Conservation (phyloP, 2,797 vertebrate genomes). For the Ceyx erithaca region DNA sequence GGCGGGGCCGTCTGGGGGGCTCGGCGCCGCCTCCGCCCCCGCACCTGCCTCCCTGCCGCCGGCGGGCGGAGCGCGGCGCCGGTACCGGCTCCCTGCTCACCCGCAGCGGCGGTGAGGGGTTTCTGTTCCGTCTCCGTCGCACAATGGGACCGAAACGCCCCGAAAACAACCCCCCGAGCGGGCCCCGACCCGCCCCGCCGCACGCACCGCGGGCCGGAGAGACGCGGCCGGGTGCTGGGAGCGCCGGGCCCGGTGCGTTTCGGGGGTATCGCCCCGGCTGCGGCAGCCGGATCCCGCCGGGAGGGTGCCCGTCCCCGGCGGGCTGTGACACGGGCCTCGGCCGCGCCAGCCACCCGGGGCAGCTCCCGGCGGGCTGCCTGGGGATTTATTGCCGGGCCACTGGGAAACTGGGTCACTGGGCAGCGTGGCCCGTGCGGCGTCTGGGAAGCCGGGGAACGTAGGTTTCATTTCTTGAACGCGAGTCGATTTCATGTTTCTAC, state of each 20-base stretch:
- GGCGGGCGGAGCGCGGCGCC: background rate
- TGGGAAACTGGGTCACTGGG: background rate
- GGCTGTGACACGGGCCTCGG: background rate
- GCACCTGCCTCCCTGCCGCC: background rate
- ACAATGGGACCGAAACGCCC: background rate
- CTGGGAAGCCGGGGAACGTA: conserved; percentile 65
- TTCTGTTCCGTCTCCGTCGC: background rate
- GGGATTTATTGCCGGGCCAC: background rate
- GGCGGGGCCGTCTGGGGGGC: background rate
- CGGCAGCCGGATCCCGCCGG: background rate
- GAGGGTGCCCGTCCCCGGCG: background rate
- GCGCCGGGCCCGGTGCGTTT: too few species aligned
- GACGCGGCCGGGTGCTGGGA: fast-evolving
- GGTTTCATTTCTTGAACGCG: conserved; percentile 71
- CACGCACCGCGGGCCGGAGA: background rate
- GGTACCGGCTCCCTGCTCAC: background rate
- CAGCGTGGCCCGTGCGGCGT: background rate
- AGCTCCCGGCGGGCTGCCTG: background rate
- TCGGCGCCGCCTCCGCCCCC: background rate
- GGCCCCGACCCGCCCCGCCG: background rate
- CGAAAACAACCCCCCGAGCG: background rate
- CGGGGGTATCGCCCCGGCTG: background rate
- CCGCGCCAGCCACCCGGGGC: background rate
- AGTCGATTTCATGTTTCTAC: background rate
- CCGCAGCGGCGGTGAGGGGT: background rate